A percentile compares a stretch with the other conserved stretches of the same genome.
These are phyloP conservation scores for Thysanoteuthis rhombus DNA, from an alignment of 2,888 invertebrate genomes.

Conservation along the genomic window DNA sequence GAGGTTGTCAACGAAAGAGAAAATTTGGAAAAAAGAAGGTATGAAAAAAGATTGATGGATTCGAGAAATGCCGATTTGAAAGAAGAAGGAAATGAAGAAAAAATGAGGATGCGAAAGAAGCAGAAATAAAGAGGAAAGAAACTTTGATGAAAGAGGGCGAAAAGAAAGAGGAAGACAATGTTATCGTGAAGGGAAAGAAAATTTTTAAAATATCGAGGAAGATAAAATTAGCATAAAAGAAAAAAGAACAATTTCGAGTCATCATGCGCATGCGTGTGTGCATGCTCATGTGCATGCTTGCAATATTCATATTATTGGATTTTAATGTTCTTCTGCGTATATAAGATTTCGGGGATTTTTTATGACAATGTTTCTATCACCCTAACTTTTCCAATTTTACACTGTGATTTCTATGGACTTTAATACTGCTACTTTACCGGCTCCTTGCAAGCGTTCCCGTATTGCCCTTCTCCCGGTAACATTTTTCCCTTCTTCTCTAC, in stretches of 20 bases:
- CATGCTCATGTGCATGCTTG: neutral
- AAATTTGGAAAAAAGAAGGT: too few relatives aligned
- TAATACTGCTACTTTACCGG: neutral
- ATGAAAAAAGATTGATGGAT: too few relatives aligned
- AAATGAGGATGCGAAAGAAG: too few relatives aligned
- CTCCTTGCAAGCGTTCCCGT: neutral
- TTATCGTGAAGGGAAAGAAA: too few relatives aligned
- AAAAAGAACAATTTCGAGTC: neutral
- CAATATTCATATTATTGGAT: neutral
- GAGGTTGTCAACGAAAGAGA: neutral
- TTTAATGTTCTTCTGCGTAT: neutral
- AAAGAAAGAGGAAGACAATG: too few relatives aligned
- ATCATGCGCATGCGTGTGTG: neutral
- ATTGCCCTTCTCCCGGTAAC: neutral
- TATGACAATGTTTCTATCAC: neutral
- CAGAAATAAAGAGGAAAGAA: too few relatives aligned
- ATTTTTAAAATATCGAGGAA: too few relatives aligned
- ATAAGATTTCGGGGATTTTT: neutral
- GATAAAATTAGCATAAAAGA: neutral
- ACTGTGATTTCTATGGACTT: neutral
- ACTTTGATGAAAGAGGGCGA: too few relatives aligned
- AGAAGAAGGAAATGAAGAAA: too few relatives aligned
- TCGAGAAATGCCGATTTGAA: too few relatives aligned
- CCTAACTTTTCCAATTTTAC: neutral
- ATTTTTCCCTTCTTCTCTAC: neutral